Conservation (phyloP, 2,113 vertebrate genomes). For the Ciconia maguari region DNA sequence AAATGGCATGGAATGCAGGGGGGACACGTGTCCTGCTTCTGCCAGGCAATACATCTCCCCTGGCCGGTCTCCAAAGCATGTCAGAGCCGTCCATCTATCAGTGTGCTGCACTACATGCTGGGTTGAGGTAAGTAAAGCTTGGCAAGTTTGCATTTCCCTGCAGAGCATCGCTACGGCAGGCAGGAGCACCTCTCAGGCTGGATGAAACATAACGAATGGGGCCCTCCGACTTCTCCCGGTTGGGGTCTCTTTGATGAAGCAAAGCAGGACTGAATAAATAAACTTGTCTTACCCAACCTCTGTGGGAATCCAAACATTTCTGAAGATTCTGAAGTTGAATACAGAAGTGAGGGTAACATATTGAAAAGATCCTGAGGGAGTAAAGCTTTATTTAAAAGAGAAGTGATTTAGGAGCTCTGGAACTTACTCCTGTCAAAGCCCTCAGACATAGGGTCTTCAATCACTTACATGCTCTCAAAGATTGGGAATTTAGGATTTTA, state of each 20-base stretch:
- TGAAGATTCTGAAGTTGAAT: background rate
- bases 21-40: background rate
- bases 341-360: background rate
- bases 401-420: background rate
- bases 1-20: background rate
- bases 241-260: background rate
- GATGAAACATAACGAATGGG: background rate
- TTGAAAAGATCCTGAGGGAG: background rate
- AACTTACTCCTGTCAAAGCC: background rate
- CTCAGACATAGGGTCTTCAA: background rate
- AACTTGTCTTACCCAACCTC: background rate
- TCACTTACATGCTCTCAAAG: background rate
- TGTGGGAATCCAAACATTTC: background rate
- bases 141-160: background rate
- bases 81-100: background rate
- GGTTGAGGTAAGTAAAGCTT: background rate
- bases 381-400: background rate
- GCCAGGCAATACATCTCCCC: background rate
- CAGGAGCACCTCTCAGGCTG: background rate
- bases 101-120: background rate
- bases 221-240: background rate
- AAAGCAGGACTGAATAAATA: background rate
- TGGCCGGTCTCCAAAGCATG: background rate
- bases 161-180: background rate
- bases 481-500: background rate